Base-by-base conservation (phyloP, 2,888 invertebrate species). In the Xestia ashworthii region DNA sequence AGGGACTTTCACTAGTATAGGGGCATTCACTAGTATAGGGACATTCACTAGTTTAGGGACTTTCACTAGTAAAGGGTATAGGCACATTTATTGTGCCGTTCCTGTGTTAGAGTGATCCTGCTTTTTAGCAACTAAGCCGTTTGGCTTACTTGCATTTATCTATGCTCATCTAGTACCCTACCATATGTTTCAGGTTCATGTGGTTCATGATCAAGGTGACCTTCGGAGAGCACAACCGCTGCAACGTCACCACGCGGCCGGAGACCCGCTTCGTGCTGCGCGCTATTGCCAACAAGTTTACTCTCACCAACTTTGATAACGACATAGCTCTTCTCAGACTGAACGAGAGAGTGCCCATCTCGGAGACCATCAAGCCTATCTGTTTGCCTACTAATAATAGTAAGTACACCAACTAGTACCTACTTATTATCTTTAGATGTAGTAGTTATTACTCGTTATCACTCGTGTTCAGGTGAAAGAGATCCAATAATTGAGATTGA, bases 151-250 rank as follows among this genome's bases (percentile, higher is more conserved):
- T 14, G 5, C 3, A 69, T 9, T 25, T 19, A 67, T 16, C 1
- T 14, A 25, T n/a, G n/a, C 55, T 2, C 2, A n/a, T 55, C 8
- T 32, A 8, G 32, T 1, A 60, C 8, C 60, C 16, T 32, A 16
- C 22, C 12, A 12, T n/a, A 65, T 64, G 19, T 84, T 97, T 86
- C 97, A 98, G 98, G 86, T 98, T 98, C 94, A 98, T 98, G 98
- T 98, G 98, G 98, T 98, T 98, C 95, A 98, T 99, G 98, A 98
- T 99, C 93, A 98, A 98, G 94, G 98, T 98, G 84, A 98, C 98
- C 22, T 98, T 99, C 89, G 99, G 98, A 0, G 99, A 99, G 93
- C 98, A 98, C 93, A 98, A 99, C 94, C 97, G 98, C 67, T 99
- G 98, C 94, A 97, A 98, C 89, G 97, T 98, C 72, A 98, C 98